phyloP scores from a whole-genome alignment of 2,888 invertebrate species.

The Netelia fuscicornis region DNA sequence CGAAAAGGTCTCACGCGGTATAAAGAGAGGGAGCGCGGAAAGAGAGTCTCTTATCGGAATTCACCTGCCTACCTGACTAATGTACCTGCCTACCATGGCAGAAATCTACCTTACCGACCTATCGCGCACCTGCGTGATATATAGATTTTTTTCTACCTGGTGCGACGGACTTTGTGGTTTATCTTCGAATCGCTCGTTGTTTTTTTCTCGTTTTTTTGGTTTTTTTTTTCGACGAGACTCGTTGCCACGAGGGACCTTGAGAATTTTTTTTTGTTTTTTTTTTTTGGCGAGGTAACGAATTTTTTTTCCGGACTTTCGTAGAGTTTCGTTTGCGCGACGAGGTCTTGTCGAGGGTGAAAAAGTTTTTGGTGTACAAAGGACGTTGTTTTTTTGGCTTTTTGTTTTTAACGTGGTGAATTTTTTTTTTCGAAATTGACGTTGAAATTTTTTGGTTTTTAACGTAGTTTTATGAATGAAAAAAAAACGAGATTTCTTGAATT shows the following conservation, averaged over 20 bases:
- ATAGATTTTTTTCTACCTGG: neutral
- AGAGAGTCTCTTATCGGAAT: slow-evolving; percentile 39
- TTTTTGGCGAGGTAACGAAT: too few species aligned
- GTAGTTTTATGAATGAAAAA: neutral
- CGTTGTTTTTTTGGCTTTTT: too few species aligned
- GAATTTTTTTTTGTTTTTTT: neutral
- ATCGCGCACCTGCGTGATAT: slow-evolving; percentile 38
- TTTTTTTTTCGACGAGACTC: neutral
- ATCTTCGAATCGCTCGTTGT: neutral
- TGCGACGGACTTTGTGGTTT: neutral
- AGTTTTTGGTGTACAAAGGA: too few species aligned
- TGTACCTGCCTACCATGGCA: neutral
- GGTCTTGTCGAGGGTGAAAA: too few species aligned
- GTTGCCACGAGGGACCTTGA: neutral
- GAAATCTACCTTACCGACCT: slow-evolving; percentile 58
- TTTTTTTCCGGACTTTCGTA: too few species aligned
- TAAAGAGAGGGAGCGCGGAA: neutral
- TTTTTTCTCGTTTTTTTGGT: neutral
- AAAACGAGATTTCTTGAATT: slow-evolving; percentile 2
- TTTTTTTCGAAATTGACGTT: neutral
- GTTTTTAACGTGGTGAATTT: too few species aligned
- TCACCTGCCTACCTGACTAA: slow-evolving; percentile 51
- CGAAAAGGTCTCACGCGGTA: neutral
- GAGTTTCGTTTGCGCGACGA: too few species aligned
- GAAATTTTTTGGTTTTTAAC: neutral